Conservation (phyloP, 92 coral and sea anemone genomes). For the Phymanthus crucifer region DNA sequence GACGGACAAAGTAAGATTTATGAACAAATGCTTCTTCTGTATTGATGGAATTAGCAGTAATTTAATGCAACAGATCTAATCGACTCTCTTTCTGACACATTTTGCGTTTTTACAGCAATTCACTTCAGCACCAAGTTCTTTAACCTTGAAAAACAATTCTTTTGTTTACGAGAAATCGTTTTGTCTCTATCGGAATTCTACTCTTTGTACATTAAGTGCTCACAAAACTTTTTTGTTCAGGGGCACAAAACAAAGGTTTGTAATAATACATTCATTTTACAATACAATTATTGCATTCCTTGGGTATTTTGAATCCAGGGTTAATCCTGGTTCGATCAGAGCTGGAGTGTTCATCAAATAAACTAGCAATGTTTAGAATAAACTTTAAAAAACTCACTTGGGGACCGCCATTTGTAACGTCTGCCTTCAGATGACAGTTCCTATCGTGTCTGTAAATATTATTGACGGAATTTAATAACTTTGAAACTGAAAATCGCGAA, state of each 20-base stretch:
- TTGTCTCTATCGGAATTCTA: slow-evolving; percentile 14
- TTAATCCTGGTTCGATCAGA: slow-evolving; percentile 9
- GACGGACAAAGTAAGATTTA: slow-evolving; percentile 22
- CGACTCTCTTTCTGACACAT: background rate
- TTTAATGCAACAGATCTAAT: slow-evolving; percentile 2
- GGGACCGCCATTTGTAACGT: background rate
- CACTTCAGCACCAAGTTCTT: background rate
- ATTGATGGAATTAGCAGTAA: slow-evolving; percentile 18
- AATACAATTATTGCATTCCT: slow-evolving; percentile 30
- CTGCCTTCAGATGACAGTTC: background rate
- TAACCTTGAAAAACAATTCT: background rate
- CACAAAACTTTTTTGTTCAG: background rate
- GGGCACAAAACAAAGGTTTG: background rate
- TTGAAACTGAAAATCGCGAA: slow-evolving; percentile 12
- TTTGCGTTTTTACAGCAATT: background rate
- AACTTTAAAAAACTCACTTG: background rate
- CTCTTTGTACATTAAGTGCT: slow-evolving; percentile 5
- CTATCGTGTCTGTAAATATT: background rate
- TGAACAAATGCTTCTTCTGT: slow-evolving; percentile 1
- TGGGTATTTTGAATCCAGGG: background rate
- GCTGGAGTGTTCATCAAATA: slow-evolving; percentile 12
- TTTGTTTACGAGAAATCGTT: slow-evolving; percentile 14
- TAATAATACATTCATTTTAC: slow-evolving; percentile 2
- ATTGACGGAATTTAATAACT: background rate
- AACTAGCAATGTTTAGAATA: background rate